These are phyloP conservation scores for Phyllopteryx taeniolatus DNA, from an alignment of 2,113 vertebrate genomes.

Conservation along the genomic window DNA sequence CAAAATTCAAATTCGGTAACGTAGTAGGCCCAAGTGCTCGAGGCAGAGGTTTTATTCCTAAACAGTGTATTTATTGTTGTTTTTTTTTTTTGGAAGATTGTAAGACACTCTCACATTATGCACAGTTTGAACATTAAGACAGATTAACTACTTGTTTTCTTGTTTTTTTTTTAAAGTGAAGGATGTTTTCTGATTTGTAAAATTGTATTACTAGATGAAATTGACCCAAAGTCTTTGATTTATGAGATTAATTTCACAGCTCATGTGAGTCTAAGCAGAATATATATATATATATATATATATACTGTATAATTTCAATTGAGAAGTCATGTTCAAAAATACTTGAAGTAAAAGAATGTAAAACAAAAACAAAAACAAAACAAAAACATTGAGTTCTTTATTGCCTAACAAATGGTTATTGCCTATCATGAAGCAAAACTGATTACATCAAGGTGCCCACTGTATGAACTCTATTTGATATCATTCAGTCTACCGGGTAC, in stretches of 20 bases:
- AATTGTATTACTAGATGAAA: conserved; percentile 14
- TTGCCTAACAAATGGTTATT: too few species aligned
- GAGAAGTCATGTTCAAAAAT: neutral
- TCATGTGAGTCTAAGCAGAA: neutral
- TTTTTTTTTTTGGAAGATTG: too few species aligned
- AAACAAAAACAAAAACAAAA: neutral
- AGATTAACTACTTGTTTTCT: neutral
- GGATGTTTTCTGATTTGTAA: neutral
- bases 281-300: neutral
- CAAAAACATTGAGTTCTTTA: neutral
- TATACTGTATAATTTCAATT: neutral
- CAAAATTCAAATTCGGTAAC: too few species aligned
- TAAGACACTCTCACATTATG: too few species aligned
- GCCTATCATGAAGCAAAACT: conserved; percentile 10
- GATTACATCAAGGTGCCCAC: neutral
- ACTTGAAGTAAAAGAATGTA: neutral
- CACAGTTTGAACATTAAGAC: too few species aligned
- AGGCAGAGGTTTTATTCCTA: too few species aligned
- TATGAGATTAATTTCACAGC: conserved; percentile 11
- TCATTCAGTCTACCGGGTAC: neutral
- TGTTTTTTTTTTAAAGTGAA: neutral
- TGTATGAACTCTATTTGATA: conserved; percentile 4
- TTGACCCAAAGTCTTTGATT: conserved; percentile 5
- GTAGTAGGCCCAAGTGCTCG: too few species aligned
- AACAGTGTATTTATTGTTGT: too few species aligned